phyloP scores from a whole-genome alignment of 2,888 invertebrate genomes.

The Sicus ferrugineus region DNA sequence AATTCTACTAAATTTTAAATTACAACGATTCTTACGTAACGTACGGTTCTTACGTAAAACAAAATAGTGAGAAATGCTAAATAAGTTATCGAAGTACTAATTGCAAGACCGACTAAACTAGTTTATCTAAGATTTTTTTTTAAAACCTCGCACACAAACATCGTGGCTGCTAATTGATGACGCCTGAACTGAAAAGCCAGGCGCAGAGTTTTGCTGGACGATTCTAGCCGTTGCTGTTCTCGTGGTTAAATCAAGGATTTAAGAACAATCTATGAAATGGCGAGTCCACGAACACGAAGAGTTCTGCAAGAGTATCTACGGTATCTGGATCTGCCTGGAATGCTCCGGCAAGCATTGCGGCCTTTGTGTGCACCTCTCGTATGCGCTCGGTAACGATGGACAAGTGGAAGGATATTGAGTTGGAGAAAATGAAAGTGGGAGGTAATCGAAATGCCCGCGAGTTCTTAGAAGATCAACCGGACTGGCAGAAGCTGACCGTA shows the following conservation, averaged over 20 bases:
- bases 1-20: too few relatives aligned
- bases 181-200: slow-evolving; percentile 31
- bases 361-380: slow-evolving; percentile 95
- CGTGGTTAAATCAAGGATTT: slow-evolving; percentile 35
- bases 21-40: too few relatives aligned
- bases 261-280: too few relatives aligned
- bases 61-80: too few relatives aligned
- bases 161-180: slow-evolving; percentile 2
- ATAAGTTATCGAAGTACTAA: too few relatives aligned
- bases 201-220: slow-evolving; percentile 40
- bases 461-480: slow-evolving; percentile 89
- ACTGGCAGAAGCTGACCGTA: too few relatives aligned
- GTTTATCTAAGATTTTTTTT: too few relatives aligned
- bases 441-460: slow-evolving; percentile 89
- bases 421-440: slow-evolving; percentile 98
- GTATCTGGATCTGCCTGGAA: slow-evolving; percentile 99
- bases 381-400: slow-evolving; percentile 98
- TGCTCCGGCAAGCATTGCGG: slow-evolving; percentile 98
- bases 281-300: slow-evolving; percentile 92
- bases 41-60: too few relatives aligned
- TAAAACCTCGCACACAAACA: too few relatives aligned
- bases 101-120: too few relatives aligned
- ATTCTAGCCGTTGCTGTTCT: slow-evolving; percentile 43
- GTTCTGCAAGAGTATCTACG: slow-evolving; percentile 93
- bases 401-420: slow-evolving; percentile 98